Conservation (phyloP, 35 echinoderm and acorn worm genomes). For the Ophioderma brevispina region DNA sequence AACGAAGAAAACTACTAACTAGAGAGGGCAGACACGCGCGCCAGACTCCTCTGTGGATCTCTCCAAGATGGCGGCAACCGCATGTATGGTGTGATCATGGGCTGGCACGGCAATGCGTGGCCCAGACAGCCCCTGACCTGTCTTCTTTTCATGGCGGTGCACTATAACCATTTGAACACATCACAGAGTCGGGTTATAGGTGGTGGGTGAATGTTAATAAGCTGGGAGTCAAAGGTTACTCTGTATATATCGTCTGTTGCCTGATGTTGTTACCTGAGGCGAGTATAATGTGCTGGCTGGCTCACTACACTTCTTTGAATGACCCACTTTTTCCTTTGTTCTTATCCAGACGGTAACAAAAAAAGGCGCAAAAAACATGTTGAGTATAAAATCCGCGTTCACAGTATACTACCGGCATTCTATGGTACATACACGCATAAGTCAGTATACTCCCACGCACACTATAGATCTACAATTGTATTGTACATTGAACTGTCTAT, state of each 20-base stretch:
- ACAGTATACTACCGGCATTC: background rate
- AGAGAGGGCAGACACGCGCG: background rate
- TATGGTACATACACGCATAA: background rate
- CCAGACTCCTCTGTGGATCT: background rate
- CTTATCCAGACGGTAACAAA: background rate
- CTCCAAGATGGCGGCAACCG: background rate
- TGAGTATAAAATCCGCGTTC: background rate
- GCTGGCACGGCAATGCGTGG: background rate
- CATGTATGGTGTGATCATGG: slow-evolving; percentile 5
- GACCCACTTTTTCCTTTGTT: background rate
- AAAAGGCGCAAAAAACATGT: background rate
- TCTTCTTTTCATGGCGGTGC: background rate
- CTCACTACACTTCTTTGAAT: background rate
- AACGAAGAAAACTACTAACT: background rate
- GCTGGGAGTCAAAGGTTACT: background rate
- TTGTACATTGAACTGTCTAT: background rate
- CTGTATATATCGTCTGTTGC: background rate
- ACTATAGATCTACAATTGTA: background rate
- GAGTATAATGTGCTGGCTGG: background rate
- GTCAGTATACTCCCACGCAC: background rate
- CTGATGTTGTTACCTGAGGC: background rate
- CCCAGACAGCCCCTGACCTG: background rate
- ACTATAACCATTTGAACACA: background rate
- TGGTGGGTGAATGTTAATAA: background rate
- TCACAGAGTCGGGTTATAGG: background rate